phyloP scores from a whole-genome alignment of 2,113 vertebrate species.

The Thryonomys swinderianus region DNA sequence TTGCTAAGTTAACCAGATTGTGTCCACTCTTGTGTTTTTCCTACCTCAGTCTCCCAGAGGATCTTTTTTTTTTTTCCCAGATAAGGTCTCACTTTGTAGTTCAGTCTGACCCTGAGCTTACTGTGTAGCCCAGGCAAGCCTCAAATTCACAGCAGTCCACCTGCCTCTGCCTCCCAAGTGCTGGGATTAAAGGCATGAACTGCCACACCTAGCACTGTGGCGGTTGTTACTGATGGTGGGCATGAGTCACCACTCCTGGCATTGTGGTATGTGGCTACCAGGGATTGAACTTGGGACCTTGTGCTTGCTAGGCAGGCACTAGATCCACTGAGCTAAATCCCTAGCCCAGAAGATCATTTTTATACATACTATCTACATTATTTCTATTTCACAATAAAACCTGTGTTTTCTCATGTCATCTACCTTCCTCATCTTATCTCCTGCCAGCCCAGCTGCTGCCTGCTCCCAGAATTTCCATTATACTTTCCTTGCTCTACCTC shows the following conservation, averaged over 20 bases:
- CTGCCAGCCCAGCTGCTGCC: background rate
- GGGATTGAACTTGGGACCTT: too few relatives aligned
- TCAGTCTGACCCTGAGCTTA: background rate
- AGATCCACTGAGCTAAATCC: too few relatives aligned
- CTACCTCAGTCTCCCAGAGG: too few relatives aligned
- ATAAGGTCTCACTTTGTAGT: background rate
- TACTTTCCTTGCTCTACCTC: background rate
- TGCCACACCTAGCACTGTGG: background rate
- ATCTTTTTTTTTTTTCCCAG: background rate
- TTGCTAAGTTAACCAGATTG: too few relatives aligned
- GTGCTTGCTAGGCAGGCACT: too few relatives aligned
- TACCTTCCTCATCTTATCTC: background rate
- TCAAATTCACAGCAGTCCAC: background rate
- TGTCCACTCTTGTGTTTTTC: too few relatives aligned
- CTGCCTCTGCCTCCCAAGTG: background rate
- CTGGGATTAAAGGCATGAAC: background rate
- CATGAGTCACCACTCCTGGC: rapidly evolving
- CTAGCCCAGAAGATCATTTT: background rate
- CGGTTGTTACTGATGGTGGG: too few relatives aligned
- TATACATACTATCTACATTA: background rate
- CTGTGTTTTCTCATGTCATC: background rate
- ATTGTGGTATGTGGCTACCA: too few relatives aligned
- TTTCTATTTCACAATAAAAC: background rate
- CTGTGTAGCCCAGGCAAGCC: background rate
- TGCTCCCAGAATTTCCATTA: background rate